phyloP scores from a whole-genome alignment of 2,113 vertebrate species.

The Tinamus guttatus region DNA sequence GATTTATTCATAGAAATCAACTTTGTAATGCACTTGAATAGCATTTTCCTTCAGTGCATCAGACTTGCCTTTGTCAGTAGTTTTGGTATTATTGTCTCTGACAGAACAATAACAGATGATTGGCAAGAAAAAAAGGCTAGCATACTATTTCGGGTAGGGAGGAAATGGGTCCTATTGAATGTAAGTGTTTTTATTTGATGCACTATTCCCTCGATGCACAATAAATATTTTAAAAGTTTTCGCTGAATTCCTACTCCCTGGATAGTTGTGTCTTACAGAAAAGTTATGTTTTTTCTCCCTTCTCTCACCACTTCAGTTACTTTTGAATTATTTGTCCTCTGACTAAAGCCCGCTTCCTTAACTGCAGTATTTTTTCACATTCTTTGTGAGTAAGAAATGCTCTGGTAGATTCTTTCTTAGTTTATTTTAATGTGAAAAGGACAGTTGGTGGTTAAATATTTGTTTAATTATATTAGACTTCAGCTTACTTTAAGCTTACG shows the following conservation, averaged over 20 bases:
- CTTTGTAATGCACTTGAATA: not conserved
- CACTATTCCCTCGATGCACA: conserved; percentile 23
- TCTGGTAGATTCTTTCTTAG: not conserved
- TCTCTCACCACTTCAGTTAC: not conserved
- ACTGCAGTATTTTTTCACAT: not conserved
- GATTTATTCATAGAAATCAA: not conserved
- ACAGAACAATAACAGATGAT: conserved; percentile 55
- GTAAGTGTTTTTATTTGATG: conserved; percentile 51
- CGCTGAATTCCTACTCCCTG: not conserved
- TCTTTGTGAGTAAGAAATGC: not conserved
- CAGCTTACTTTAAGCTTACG: conserved; percentile 29
- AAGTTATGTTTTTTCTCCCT: not conserved
- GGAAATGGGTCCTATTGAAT: conserved; percentile 16
- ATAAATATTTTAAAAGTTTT: conserved; percentile 60
- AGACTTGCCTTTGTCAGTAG: conserved; percentile 30
- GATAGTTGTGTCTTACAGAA: not conserved
- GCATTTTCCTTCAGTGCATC: not conserved
- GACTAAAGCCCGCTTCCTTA: conserved; percentile 34
- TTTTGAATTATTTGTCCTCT: conserved; percentile 13
- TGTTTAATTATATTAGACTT: conserved; percentile 8
- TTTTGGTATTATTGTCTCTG: conserved; percentile 41
- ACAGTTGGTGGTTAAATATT: conserved; percentile 7
- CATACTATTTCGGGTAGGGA: not conserved
- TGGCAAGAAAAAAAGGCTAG: conserved; percentile 2
- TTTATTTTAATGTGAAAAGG: conserved; percentile 24